Percentiles rank a stretch among this genome's conserved stretches.
phyloP scores from a whole-genome alignment of 2,888 invertebrate species.

The Dione vanillae region DNA sequence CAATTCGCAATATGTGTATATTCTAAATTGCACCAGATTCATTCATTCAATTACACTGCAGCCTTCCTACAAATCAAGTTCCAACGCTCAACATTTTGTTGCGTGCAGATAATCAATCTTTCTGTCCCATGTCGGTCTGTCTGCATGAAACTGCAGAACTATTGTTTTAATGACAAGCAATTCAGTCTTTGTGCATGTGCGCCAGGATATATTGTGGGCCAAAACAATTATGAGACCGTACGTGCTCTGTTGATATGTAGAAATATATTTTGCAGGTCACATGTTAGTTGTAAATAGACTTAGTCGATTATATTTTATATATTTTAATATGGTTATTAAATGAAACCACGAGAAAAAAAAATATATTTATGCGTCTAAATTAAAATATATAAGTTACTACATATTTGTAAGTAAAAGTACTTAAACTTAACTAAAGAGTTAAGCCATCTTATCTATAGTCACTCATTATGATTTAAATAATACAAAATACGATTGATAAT shows the following conservation, averaged over 20 bases:
- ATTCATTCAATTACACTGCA: conserved; percentile 51
- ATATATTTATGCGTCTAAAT: too few species aligned
- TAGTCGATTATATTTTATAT: too few species aligned
- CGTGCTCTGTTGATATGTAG: conserved; percentile 35
- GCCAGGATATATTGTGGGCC: conserved; percentile 46
- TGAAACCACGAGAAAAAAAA: too few species aligned
- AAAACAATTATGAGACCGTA: conserved; percentile 44
- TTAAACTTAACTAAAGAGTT: too few species aligned
- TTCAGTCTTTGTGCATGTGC: conserved; percentile 45
- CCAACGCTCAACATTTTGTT: conserved; percentile 47
- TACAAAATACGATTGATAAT: background rate
- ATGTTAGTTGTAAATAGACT: background rate
- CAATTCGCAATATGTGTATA: conserved; percentile 39
- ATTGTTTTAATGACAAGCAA: conserved; percentile 49
- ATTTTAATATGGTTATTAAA: too few species aligned
- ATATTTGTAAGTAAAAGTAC: too few species aligned
- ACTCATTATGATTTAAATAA: background rate
- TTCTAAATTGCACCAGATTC: conserved; percentile 47
- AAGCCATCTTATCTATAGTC: background rate
- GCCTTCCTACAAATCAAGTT: conserved; percentile 50
- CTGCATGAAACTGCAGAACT: conserved; percentile 47
- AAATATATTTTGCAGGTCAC: conserved; percentile 15
- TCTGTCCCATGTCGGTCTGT: conserved; percentile 47
- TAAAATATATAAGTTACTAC: too few species aligned
- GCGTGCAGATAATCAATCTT: conserved; percentile 49